Percentiles rank a stretch among this genome's conserved stretches.
Evolutionary conservation across 2,797 vertebrate genomes (phyloP).

Genomic region (Manis crassicaudata): DNA sequence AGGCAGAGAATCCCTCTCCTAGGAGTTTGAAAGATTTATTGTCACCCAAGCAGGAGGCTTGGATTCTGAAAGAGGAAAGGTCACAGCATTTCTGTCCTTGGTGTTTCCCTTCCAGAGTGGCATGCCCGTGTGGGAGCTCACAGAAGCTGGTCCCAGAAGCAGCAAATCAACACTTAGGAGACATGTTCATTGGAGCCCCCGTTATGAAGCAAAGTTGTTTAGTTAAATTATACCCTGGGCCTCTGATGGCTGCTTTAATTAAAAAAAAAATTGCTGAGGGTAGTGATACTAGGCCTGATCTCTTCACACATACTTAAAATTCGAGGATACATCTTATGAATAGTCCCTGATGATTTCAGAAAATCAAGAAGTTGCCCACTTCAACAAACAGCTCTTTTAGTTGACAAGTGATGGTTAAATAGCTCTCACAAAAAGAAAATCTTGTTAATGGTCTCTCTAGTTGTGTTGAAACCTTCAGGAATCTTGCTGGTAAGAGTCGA

Average conservation of each 20-base stretch:
- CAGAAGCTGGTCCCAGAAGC: neutral
- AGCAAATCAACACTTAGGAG: neutral
- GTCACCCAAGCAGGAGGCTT: neutral
- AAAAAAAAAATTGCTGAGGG: neutral
- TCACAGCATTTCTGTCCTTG: neutral
- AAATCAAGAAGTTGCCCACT: neutral
- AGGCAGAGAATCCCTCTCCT: neutral
- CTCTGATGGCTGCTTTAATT: neutral
- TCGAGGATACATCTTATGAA: neutral
- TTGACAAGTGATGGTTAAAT: neutral
- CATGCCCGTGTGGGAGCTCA: neutral
- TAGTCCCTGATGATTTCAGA: neutral
- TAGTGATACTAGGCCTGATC: neutral
- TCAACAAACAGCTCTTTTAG: neutral
- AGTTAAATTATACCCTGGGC: neutral
- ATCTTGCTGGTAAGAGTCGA: slow-evolving; percentile 2
- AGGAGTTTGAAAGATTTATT: neutral
- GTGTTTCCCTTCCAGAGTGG: neutral
- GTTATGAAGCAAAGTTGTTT: neutral
- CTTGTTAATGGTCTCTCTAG: neutral
- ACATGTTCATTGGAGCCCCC: neutral
- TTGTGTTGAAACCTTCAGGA: slow-evolving; percentile 43
- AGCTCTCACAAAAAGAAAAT: neutral
- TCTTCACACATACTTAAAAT: neutral
- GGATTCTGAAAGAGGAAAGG: neutral